Percentiles rank a stretch among this genome's conserved stretches.
These are phyloP conservation scores for Botrylloides violaceus DNA, from an alignment of 23 tunicate genomes.

Conservation along the genomic window DNA sequence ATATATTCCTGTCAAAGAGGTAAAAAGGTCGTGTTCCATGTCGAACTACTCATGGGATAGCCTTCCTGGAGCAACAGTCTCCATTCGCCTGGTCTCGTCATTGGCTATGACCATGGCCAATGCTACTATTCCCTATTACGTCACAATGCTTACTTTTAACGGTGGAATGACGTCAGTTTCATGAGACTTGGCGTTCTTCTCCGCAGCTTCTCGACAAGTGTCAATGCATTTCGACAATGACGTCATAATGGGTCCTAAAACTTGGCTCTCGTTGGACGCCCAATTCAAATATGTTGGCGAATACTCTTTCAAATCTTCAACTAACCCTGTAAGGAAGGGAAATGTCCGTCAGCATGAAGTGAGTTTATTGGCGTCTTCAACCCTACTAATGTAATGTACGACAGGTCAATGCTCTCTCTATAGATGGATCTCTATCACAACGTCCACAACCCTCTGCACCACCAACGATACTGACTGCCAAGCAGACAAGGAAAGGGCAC, in stretches of 20 bases:
- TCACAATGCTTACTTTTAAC: constrained; percentile 53
- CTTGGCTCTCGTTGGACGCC: constrained; percentile 55
- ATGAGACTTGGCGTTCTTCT: constrained; percentile 29
- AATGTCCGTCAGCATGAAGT: not conserved
- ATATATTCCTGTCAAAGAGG: constrained; percentile 67
- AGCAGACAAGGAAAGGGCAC: too few species aligned
- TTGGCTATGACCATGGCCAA: too few species aligned
- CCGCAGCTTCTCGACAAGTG: constrained; percentile 43
- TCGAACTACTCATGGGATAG: too few species aligned
- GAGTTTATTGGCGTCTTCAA: not conserved
- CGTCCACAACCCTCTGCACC: too few species aligned
- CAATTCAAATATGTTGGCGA: constrained; percentile 66
- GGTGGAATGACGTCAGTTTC: constrained; percentile 51
- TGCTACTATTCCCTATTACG: too few species aligned
- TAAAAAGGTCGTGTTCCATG: too few species aligned
- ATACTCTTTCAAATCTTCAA: constrained; percentile 54
- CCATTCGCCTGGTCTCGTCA: too few species aligned
- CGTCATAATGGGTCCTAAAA: constrained; percentile 52
- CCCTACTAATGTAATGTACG: not conserved
- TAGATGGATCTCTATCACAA: not conserved
- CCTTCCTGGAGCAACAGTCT: too few species aligned
- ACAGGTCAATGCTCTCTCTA: not conserved
- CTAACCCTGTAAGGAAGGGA: constrained; percentile 28
- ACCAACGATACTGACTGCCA: too few species aligned
- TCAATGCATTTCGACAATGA: constrained; percentile 43